A percentile compares a stretch with the other conserved stretches of the same genome.
Conservation (phyloP, 2,113 vertebrate species). For the Thermophis baileyi region DNA sequence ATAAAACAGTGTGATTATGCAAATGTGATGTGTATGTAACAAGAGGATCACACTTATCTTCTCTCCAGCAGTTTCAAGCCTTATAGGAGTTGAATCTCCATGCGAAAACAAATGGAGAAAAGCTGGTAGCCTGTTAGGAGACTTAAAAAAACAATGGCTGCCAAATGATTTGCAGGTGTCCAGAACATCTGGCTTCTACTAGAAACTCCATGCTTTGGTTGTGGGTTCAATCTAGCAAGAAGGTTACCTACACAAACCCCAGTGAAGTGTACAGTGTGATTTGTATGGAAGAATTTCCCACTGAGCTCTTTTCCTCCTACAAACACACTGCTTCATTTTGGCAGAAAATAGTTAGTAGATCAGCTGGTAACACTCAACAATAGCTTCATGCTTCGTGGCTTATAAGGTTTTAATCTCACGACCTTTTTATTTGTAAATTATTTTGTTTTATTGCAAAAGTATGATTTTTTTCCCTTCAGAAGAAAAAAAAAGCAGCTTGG, state of each 20-base stretch:
- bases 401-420: slow-evolving; percentile 37
- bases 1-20: slow-evolving; percentile 29
- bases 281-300: neutral
- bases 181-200: slow-evolving; percentile 68
- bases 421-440: slow-evolving; percentile 28
- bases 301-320: neutral
- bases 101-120: slow-evolving; percentile 70
- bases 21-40: slow-evolving; percentile 37
- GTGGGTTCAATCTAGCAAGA: slow-evolving; percentile 54
- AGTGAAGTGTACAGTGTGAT: neutral
- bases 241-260: neutral
- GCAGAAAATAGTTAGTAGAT: slow-evolving; percentile 45
- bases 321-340: neutral
- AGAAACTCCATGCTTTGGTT: slow-evolving; percentile 42
- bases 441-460: slow-evolving; percentile 29
- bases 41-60: slow-evolving; percentile 52
- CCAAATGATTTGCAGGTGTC: slow-evolving; percentile 83
- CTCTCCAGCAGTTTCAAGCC: slow-evolving; percentile 28
- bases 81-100: slow-evolving; percentile 32
- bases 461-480: neutral
- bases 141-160: slow-evolving; percentile 77
- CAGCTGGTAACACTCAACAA: slow-evolving; percentile 62
- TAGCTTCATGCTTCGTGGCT: slow-evolving; percentile 48
- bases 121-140: slow-evolving; percentile 74
- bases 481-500: neutral